These are phyloP conservation scores for Agrochola circellaris DNA, from an alignment of 2,888 invertebrate genomes.

Conservation along the genomic window DNA sequence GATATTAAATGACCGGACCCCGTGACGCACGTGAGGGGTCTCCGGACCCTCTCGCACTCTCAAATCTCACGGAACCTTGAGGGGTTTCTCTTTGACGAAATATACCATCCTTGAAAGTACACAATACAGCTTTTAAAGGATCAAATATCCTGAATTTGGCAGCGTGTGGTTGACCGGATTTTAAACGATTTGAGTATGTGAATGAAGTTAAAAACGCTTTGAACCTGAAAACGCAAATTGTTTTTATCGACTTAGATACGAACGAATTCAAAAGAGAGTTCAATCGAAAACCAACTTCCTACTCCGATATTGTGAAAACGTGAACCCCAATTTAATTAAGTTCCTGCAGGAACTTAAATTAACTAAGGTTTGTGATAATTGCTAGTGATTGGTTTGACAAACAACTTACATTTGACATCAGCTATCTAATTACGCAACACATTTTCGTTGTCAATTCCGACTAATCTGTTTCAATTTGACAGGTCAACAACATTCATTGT, in stretches of 20 bases:
- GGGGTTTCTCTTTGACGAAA: slow-evolving; percentile 78
- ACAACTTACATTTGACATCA: not conserved
- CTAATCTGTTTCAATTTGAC: too few species aligned
- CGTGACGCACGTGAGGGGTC: slow-evolving; percentile 24
- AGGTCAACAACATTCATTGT: too few species aligned
- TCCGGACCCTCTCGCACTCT: slow-evolving; percentile 57
- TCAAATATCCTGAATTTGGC: slow-evolving; percentile 70
- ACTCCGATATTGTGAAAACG: not conserved
- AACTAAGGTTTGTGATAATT: too few species aligned
- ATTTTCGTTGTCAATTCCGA: too few species aligned
- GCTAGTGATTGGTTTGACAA: not conserved
- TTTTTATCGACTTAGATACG: slow-evolving; percentile 2
- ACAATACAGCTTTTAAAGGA: slow-evolving; percentile 74
- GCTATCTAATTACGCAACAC: too few species aligned
- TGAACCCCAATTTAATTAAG: not conserved
- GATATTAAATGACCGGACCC: slow-evolving; percentile 66
- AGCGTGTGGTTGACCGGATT: slow-evolving; percentile 6
- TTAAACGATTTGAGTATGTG: not conserved
- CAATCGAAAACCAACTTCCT: not conserved
- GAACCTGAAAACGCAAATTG: not conserved
- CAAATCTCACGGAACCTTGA: slow-evolving; percentile 66
- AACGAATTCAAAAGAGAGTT: not conserved
- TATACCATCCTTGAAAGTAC: slow-evolving; percentile 73
- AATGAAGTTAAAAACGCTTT: slow-evolving; percentile 5
- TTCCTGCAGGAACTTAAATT: not conserved